These are phyloP conservation scores for Odocoileus hemionus DNA, from an alignment of 2,113 vertebrate species.

Conservation along the genomic window DNA sequence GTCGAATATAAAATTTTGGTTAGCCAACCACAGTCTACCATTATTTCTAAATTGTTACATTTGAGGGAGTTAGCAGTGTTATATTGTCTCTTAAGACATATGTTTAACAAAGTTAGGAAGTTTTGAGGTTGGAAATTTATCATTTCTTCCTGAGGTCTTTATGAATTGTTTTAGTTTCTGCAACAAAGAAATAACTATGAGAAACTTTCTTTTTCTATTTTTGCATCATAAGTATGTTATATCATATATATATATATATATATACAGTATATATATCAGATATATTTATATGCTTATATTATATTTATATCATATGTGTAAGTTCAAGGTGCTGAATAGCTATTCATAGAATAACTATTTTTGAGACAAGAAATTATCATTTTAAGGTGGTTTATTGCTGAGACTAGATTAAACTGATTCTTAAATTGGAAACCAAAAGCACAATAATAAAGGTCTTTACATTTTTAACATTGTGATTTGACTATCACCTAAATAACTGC, in stretches of 20 bases:
- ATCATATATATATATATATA: background rate
- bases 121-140: background rate
- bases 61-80: background rate
- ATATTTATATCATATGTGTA: background rate
- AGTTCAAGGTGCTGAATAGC: background rate
- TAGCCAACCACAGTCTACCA: background rate
- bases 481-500: conserved; percentile 28
- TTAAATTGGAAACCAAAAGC: conserved; percentile 55
- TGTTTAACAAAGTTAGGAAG: background rate
- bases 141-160: background rate
- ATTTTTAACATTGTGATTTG: conserved; percentile 49
- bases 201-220: background rate
- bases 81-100: background rate
- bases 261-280: background rate
- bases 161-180: background rate
- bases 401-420: background rate
- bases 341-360: conserved; percentile 31
- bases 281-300: background rate
- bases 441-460: conserved; percentile 67
- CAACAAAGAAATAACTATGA: background rate
- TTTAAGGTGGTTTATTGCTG: conserved; percentile 34
- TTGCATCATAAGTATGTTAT: background rate
- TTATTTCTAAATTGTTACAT: background rate
- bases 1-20: background rate
- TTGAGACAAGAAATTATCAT: conserved; percentile 1